Evolutionary conservation across 1,140 invertebrate species (phyloP).

Genomic region (Sipha flava): DNA sequence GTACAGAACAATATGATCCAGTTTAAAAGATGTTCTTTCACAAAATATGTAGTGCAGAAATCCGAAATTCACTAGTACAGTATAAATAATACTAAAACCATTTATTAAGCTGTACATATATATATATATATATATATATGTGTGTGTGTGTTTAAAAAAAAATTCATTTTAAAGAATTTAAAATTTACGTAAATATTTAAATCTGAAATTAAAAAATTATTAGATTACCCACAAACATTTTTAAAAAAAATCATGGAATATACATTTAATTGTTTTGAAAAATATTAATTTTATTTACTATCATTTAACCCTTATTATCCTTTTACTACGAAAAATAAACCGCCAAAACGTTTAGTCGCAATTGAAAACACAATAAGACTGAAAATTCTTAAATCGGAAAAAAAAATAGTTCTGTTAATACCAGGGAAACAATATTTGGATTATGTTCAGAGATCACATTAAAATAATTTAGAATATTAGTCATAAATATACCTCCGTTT

Average conservation of each 20-base stretch:
- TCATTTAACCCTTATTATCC: neutral
- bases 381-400: neutral
- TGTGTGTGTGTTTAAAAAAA: no score
- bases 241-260: neutral
- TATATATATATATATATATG: no score
- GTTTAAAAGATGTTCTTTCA: neutral
- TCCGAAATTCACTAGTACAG: neutral
- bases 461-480: constrained; percentile 4
- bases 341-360: neutral
- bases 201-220: neutral
- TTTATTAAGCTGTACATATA: no score
- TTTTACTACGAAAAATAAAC: neutral
- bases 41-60: neutral
- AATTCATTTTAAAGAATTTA: neutral
- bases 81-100: neutral
- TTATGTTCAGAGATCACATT: neutral
- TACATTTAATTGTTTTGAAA: neutral
- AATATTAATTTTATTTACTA: neutral
- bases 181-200: neutral
- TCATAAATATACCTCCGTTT: neutral
- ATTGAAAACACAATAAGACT: neutral
- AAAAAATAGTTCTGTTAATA: neutral
- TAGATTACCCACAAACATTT: neutral
- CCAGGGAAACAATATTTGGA: neutral
- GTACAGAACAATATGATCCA: neutral